These are phyloP conservation scores for Branchipolynoe longqiensis DNA, from an alignment of 2,888 invertebrate genomes.

Conservation along the genomic window DNA sequence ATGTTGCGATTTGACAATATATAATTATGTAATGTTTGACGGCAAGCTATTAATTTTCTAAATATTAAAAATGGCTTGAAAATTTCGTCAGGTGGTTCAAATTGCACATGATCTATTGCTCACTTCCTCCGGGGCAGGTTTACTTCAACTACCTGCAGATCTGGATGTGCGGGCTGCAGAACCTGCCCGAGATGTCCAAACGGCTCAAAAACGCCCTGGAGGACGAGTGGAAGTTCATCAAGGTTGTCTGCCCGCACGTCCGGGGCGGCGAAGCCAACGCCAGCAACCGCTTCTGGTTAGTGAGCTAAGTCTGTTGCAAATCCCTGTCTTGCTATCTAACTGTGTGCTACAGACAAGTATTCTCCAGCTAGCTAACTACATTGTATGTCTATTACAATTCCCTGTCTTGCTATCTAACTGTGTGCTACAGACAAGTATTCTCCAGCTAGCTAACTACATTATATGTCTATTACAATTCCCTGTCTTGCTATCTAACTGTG, in stretches of 20 bases:
- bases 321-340: too few relatives aligned
- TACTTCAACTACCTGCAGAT: constrained; percentile 93
- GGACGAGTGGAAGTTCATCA: constrained; percentile 94
- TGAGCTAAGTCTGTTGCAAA: too few relatives aligned
- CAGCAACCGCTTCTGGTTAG: constrained; percentile 87
- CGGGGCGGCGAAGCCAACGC: constrained; percentile 88
- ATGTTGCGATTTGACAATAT: background rate
- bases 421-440: too few relatives aligned
- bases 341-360: too few relatives aligned
- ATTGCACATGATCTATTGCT: background rate
- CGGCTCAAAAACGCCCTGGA: constrained; percentile 88
- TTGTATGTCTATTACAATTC: too few relatives aligned
- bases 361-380: too few relatives aligned
- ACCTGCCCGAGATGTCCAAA: constrained; percentile 77
- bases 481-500: too few relatives aligned
- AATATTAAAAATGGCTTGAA: too few relatives aligned
- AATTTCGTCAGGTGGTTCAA: background rate
- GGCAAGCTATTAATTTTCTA: too few relatives aligned
- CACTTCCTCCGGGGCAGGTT: constrained; percentile 84
- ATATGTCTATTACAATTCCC: too few relatives aligned
- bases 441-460: too few relatives aligned
- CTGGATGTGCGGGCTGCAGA: constrained; percentile 85
- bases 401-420: too few relatives aligned
- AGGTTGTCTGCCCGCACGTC: constrained; percentile 89
- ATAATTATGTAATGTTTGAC: background rate